phyloP scores from a whole-genome alignment of 2,113 vertebrate genomes.

The Rattus rattus region DNA sequence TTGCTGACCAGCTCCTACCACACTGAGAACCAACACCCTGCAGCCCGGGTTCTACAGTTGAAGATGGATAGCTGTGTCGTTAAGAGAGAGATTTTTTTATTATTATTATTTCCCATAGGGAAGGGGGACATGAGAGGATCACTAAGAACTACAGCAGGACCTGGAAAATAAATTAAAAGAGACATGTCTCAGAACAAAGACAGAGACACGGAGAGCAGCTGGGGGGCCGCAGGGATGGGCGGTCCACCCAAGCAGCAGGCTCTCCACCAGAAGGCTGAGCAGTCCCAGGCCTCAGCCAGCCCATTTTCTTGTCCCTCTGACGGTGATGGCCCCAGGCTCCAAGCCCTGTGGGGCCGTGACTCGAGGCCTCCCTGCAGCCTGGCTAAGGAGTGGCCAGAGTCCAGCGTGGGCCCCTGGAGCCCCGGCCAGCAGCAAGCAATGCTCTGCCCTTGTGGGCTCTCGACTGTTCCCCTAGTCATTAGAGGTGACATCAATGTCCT shows the following conservation, averaged over 20 bases:
- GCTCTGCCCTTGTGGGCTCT: constrained; percentile 73
- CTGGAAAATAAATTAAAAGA: constrained; percentile 84
- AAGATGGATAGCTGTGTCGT: constrained; percentile 41
- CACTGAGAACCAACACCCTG: background rate
- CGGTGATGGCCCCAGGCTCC: constrained; percentile 63
- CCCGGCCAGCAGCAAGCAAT: constrained; percentile 65
- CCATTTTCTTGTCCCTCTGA: constrained; percentile 67
- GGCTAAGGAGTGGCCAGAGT: constrained; percentile 72
- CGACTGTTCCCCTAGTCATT: constrained; percentile 89
- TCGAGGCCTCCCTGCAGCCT: constrained; percentile 57
- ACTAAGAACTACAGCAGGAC: constrained; percentile 76
- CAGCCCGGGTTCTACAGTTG: constrained; percentile 31
- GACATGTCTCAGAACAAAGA: constrained; percentile 72
- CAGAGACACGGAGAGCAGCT: constrained; percentile 63
- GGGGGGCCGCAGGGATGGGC: constrained; percentile 26
- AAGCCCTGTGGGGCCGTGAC: constrained; percentile 56
- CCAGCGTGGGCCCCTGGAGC: constrained; percentile 64
- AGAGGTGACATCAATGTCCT: constrained; percentile 98
- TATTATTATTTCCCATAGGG: constrained; percentile 82
- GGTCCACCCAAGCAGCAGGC: constrained; percentile 50
- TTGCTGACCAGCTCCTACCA: background rate
- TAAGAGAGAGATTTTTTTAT: constrained; percentile 81
- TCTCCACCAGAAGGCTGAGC: constrained; percentile 61
- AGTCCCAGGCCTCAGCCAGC: constrained; percentile 72
- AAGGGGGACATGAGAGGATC: constrained; percentile 74